A percentile compares a stretch with the other conserved stretches of the same genome.
These are phyloP conservation scores for Nothobranchius kuhntae DNA, from an alignment of 2,113 vertebrate species.

Conservation along the genomic window DNA sequence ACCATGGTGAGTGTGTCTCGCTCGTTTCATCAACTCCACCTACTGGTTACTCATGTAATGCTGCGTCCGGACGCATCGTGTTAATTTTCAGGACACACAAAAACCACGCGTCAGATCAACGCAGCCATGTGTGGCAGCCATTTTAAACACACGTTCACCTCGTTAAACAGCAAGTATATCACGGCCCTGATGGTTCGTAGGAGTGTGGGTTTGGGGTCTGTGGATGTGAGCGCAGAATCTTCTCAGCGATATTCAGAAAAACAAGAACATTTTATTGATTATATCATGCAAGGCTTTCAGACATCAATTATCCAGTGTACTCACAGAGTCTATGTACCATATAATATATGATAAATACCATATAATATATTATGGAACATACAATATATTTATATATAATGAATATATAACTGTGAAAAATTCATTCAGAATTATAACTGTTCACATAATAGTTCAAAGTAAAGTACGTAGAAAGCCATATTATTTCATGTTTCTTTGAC, in stretches of 20 bases:
- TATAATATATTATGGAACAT: constrained; percentile 6
- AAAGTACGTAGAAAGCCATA: constrained; percentile 47
- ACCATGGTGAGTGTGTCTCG: too few relatives aligned
- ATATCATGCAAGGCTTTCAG: constrained; percentile 32
- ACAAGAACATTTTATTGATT: constrained; percentile 8
- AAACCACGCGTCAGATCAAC: too few relatives aligned
- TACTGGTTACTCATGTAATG: too few relatives aligned
- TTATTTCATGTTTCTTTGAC: too few relatives aligned
- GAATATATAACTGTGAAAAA: constrained; percentile 26
- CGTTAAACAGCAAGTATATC: too few relatives aligned
- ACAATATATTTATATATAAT: neutral
- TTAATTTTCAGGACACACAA: too few relatives aligned
- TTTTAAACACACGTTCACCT: too few relatives aligned
- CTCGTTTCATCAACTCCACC: too few relatives aligned
- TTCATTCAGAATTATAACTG: constrained; percentile 15
- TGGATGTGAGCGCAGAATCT: constrained; percentile 1
- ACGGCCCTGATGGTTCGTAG: neutral
- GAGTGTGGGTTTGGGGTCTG: neutral
- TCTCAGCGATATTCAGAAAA: constrained; percentile 7
- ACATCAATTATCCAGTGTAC: constrained; percentile 71
- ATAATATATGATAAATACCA: constrained; percentile 27
- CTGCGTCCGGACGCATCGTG: too few relatives aligned
- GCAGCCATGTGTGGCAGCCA: too few relatives aligned
- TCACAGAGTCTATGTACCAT: constrained; percentile 69
- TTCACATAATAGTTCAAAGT: constrained; percentile 22